A percentile compares a stretch with the other conserved stretches of the same genome.
Evolutionary conservation across 1,140 invertebrate genomes (phyloP).

Genomic region (Drosophila repleta): DNA sequence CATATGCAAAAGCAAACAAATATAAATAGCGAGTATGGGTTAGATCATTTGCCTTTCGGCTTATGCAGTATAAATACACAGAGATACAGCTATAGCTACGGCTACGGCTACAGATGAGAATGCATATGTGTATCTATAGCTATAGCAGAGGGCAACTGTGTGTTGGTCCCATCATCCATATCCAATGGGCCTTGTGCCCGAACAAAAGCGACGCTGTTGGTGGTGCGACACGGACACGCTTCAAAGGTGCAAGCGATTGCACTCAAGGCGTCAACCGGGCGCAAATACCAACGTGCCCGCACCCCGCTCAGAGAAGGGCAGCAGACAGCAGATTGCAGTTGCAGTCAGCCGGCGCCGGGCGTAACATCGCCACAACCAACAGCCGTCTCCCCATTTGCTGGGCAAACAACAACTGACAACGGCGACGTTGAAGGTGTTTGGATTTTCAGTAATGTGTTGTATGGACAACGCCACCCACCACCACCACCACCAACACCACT

Average conservation of each 20-base stretch:
- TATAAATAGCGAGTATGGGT: slow-evolving; percentile 1
- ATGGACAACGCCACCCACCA: slow-evolving; percentile 29
- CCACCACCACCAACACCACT: not conserved
- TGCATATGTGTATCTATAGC: not conserved
- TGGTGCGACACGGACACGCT: slow-evolving; percentile 74
- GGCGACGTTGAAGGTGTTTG: slow-evolving; percentile 69
- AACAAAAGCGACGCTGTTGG: slow-evolving; percentile 56
- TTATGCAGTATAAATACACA: slow-evolving; percentile 35
- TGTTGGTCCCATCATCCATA: slow-evolving; percentile 20
- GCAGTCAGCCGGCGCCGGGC: slow-evolving; percentile 63
- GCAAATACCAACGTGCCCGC: slow-evolving; percentile 43
- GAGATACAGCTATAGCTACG: slow-evolving; percentile 3
- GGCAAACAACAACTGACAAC: slow-evolving; percentile 33
- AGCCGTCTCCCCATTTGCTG: slow-evolving; percentile 4
- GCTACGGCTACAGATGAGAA: slow-evolving; percentile 31
- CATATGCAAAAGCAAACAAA: slow-evolving; percentile 7
- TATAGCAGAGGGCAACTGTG: slow-evolving; percentile 3
- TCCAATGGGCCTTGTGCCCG: slow-evolving; percentile 20
- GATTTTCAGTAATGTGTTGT: slow-evolving; percentile 65
- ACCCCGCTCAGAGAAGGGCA: slow-evolving; percentile 26
- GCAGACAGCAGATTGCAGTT: slow-evolving; percentile 63
- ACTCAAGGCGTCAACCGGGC: slow-evolving; percentile 67
- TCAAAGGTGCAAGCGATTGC: slow-evolving; percentile 78
- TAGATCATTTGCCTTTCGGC: slow-evolving; percentile 33
- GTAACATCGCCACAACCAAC: not conserved